Percentiles rank a stretch among this genome's conserved stretches.
These are phyloP conservation scores for Chloebia gouldiae DNA, from an alignment of 2,113 vertebrate genomes.

Conservation along the genomic window DNA sequence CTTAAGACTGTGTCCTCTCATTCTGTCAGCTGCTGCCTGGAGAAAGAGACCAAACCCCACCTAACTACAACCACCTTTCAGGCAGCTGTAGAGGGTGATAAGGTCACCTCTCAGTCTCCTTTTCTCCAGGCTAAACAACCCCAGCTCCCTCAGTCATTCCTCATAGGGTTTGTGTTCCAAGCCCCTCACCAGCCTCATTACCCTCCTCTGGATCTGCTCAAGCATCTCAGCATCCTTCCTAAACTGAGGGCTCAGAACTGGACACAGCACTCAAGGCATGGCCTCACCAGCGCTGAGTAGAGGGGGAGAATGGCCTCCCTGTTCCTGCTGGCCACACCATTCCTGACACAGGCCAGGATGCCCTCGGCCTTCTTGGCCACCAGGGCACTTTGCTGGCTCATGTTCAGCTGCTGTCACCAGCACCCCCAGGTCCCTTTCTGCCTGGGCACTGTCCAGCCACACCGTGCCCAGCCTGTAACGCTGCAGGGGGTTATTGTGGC, in stretches of 20 bases:
- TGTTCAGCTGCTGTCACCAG: not conserved
- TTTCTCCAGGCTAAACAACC: not conserved
- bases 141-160: not conserved
- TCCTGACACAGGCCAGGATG: not conserved
- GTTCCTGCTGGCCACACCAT: not conserved
- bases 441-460: not conserved
- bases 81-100: not conserved
- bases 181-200: not conserved
- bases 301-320: not conserved
- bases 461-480: not conserved
- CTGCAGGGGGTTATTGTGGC: not conserved
- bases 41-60: not conserved
- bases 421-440: not conserved
- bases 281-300: not conserved
- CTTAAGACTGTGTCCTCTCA: not conserved
- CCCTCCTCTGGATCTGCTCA: not conserved
- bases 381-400: not conserved
- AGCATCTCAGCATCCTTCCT: accelerated
- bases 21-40: not conserved
- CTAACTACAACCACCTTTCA: not conserved
- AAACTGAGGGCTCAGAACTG: not conserved
- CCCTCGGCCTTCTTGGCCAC: not conserved
- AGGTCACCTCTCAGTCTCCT: not conserved
- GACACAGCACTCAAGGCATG: not conserved
- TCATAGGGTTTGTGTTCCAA: not conserved